These are phyloP conservation scores for Chrysaora quinquecirrha DNA, from an alignment of 30 jellyfish, hydroid and myxozoan genomes.

Conservation along the genomic window DNA sequence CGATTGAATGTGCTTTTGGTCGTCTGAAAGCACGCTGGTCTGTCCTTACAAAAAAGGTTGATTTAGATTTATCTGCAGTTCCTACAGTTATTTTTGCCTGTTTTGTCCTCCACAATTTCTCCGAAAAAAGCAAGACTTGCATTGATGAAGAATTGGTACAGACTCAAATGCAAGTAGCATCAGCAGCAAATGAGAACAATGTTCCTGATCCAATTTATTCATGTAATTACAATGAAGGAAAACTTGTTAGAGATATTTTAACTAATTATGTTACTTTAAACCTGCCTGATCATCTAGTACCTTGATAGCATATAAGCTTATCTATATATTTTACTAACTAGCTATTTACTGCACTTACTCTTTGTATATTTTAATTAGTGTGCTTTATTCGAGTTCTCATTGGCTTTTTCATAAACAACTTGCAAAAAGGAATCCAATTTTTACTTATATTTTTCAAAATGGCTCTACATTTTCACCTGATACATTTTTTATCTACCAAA, in stretches of 20 bases:
- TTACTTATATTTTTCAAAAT: too few species aligned
- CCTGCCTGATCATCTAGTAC: background rate
- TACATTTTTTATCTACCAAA: too few species aligned
- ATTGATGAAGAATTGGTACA: background rate
- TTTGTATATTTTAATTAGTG: too few species aligned
- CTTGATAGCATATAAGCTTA: too few species aligned
- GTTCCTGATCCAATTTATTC: background rate
- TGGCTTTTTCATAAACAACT: too few species aligned
- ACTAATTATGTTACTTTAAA: background rate
- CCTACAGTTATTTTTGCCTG: conserved; percentile 69
- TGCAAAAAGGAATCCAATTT: too few species aligned
- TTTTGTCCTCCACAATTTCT: conserved; percentile 73
- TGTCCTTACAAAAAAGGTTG: conserved; percentile 51
- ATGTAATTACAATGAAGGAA: background rate
- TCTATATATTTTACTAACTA: too few species aligned
- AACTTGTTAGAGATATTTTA: background rate
- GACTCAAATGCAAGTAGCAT: background rate
- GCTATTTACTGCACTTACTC: too few species aligned
- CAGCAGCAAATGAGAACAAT: background rate
- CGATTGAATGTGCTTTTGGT: conserved; percentile 83
- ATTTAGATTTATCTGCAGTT: conserved; percentile 36
- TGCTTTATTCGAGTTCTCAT: too few species aligned
- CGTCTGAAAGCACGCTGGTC: conserved; percentile 81
- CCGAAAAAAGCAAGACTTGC: conserved; percentile 28
- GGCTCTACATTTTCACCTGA: too few species aligned